Conservation (phyloP, 2,797 vertebrate species). For the Tadarida brasiliensis region DNA sequence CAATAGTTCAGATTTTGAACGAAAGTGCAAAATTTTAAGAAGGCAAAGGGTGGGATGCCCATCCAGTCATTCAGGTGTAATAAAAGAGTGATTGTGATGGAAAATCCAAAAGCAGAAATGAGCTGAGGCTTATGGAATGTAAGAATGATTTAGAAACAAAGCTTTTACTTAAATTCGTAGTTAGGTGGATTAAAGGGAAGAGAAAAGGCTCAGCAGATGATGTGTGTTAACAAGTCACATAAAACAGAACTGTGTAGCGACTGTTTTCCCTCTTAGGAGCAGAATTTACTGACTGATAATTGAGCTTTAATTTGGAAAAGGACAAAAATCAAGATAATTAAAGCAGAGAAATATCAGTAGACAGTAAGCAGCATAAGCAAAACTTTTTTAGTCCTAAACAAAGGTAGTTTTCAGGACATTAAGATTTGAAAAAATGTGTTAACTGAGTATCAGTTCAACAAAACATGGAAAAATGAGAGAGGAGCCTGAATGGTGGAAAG, state of each 20-base stretch:
- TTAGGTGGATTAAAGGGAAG: not conserved
- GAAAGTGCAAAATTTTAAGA: not conserved
- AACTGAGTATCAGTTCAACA: not conserved
- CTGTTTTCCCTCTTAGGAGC: not conserved
- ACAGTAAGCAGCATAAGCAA: not conserved
- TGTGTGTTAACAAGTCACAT: not conserved
- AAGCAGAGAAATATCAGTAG: constrained; percentile 38
- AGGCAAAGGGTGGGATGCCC: too few relatives aligned
- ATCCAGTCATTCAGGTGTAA: not conserved
- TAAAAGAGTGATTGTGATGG: not conserved
- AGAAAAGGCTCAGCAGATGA: not conserved
- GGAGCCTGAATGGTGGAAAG: not conserved
- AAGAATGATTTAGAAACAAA: not conserved
- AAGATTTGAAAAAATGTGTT: not conserved
- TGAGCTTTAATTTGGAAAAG: constrained; percentile 38
- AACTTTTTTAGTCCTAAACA: not conserved
- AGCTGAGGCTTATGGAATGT: not conserved
- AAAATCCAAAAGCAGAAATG: not conserved
- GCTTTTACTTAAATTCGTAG: not conserved
- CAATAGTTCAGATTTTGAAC: not conserved
- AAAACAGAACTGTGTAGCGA: not conserved
- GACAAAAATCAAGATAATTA: constrained; percentile 15
- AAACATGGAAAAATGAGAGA: constrained; percentile 26
- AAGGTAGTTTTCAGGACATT: not conserved
- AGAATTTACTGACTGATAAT: not conserved